Conservation (phyloP, 2,797 vertebrate species). For the Prionace glauca region DNA sequence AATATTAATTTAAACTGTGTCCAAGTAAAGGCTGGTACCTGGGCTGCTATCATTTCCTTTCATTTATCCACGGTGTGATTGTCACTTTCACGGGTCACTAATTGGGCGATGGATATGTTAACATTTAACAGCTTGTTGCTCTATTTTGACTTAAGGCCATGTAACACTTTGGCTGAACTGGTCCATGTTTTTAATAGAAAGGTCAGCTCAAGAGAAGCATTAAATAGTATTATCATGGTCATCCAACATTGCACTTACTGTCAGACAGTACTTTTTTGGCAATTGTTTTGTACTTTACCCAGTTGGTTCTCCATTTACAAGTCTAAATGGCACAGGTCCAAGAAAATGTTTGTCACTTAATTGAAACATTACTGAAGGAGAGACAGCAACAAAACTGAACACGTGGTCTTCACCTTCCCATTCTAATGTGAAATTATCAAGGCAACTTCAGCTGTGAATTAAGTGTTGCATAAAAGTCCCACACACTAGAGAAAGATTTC, state of each 20-base stretch:
- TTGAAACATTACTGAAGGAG: not conserved
- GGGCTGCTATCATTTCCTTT: conserved; percentile 43
- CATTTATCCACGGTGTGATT: conserved; percentile 45
- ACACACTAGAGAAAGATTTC: not conserved
- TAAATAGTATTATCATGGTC: not conserved
- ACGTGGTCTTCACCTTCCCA: not conserved
- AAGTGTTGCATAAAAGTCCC: not conserved
- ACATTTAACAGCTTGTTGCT: not conserved
- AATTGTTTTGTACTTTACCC: not conserved
- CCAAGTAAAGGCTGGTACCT: conserved; percentile 38
- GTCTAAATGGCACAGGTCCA: not conserved
- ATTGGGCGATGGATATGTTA: not conserved
- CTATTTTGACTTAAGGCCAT: conserved; percentile 31
- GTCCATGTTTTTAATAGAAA: conserved; percentile 3
- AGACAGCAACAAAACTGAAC: not conserved
- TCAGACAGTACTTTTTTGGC: not conserved
- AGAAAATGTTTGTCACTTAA: conserved; percentile 19
- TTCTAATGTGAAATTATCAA: not conserved
- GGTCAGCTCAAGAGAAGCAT: conserved; percentile 1
- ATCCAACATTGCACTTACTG: not conserved
- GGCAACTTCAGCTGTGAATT: not conserved
- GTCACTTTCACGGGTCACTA: conserved; percentile 44
- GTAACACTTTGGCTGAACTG: conserved; percentile 6
- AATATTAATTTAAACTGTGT: conserved; percentile 46
- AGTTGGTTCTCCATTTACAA: not conserved